Base-by-base conservation (phyloP, 2,797 vertebrate species). In the Etheostoma nigrum region DNA sequence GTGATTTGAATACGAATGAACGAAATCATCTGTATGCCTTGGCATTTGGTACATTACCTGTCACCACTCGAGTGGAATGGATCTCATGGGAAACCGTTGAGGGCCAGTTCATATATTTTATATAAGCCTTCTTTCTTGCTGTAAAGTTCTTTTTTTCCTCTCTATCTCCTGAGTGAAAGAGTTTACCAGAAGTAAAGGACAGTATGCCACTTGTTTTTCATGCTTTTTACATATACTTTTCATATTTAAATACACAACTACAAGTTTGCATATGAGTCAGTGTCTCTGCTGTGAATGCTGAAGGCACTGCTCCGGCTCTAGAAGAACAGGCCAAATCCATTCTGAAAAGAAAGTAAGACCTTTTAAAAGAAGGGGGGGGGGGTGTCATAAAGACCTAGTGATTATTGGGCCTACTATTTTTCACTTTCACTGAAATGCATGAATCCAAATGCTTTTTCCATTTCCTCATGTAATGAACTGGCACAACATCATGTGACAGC, bases 181-280 rank as follows among this genome's bases (percentile, higher is more conserved):
- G 55, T 68, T 51, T 18, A 48, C 72, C 65, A 63, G 23, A 12
- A 69, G 77, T 68, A 54, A 79, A 81, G 72, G 52, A 54, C 49
- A 59, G 21, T 65, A 19, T 14, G 23, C 36, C 21, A 36, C 19
- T 14, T 65, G 64, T 77, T 89, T 90, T 90, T 59, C 81, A 88
- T 84, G 52, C 6, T 51, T 70, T 83, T 91, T 87, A 55, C 82
- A 81, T 84, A 4, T 2, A 16, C 13, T 86, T 91, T 89, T 53
- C 79, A 88, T 88, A 84, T 85, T 86, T 79, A 85, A 89, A 88
- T 84, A 84, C n/a, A 88, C 85, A 79, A 89, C 77, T 78, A 71
- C 42, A 53, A 36, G 23, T 88, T 89, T 77, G 10, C 70, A 79
- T 88, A 36, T 6, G 51, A 76, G 51, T 74, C 62, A 52, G 21